Percentiles rank a stretch among this genome's conserved stretches.
phyloP scores from a whole-genome alignment of 1,140 invertebrate genomes.

The Odontomachus brunneus region DNA sequence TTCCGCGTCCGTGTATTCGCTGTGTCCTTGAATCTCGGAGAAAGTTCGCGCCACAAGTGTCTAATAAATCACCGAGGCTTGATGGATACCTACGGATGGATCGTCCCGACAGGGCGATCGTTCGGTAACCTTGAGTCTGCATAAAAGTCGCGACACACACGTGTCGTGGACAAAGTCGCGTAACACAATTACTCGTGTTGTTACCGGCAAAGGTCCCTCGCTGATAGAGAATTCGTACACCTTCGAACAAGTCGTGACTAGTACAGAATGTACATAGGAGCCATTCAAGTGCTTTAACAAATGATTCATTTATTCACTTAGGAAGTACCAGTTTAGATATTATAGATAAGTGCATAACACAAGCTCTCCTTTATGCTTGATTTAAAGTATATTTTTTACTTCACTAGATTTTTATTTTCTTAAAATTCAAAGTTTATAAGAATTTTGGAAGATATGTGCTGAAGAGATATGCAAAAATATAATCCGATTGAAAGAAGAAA shows the following conservation, averaged over 20 bases:
- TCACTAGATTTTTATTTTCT: too few relatives aligned
- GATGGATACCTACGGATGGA: constrained; percentile 15
- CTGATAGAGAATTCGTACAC: background rate
- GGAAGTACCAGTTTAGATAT: background rate
- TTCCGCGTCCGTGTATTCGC: constrained; percentile 1
- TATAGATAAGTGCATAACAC: too few relatives aligned
- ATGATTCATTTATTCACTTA: background rate
- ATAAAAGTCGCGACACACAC: background rate
- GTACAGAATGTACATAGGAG: background rate
- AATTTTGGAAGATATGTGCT: too few relatives aligned
- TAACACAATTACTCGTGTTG: background rate
- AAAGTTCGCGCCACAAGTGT: constrained; percentile 36
- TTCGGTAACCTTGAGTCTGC: background rate
- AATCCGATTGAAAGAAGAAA: background rate
- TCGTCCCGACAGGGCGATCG: constrained; percentile 5
- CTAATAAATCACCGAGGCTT: constrained; percentile 39
- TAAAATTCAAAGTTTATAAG: too few relatives aligned
- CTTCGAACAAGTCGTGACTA: background rate
- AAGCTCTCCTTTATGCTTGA: too few relatives aligned
- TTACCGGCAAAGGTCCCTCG: background rate
- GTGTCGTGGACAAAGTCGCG: background rate
- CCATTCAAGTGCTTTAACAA: too few relatives aligned
- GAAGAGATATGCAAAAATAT: background rate
- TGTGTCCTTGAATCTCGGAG: constrained; percentile 27
- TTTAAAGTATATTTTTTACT: too few relatives aligned